Evolutionary conservation across 1,140 invertebrate species (phyloP).

Genomic region (Panulirus ornatus): DNA sequence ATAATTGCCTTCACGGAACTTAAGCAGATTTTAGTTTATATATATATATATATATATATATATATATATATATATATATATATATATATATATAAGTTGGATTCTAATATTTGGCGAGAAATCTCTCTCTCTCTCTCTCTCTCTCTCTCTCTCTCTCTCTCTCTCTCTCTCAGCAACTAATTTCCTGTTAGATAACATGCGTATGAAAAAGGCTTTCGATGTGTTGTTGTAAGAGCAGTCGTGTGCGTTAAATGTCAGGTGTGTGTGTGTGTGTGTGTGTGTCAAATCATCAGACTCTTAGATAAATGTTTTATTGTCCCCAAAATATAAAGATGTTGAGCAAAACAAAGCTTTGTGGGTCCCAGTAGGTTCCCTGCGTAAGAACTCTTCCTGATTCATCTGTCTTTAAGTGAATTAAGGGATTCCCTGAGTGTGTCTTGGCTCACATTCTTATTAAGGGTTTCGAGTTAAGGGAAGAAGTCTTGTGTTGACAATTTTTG

Average conservation of each 20-base stretch:
- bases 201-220: not conserved
- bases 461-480: too few species aligned
- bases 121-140: not conserved
- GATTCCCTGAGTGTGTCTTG: too few species aligned
- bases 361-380: too few species aligned
- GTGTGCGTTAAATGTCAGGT: not conserved
- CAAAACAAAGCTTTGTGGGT: too few species aligned
- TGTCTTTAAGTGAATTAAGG: too few species aligned
- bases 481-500: too few species aligned
- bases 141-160: not conserved
- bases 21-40: not conserved
- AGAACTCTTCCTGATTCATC: too few species aligned
- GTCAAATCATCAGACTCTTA: not conserved
- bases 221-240: too few species aligned
- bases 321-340: too few species aligned
- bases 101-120: not conserved
- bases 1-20: not conserved
- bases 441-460: too few species aligned
- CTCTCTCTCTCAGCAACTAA: not conserved
- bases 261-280: not conserved
- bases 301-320: too few species aligned
- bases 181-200: not conserved
- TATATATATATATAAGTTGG: not conserved
- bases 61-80: slow-evolving; percentile 14
- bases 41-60: slow-evolving; percentile 14